phyloP scores from a whole-genome alignment of 2,797 vertebrate species.

The Macropus fuliginosus region DNA sequence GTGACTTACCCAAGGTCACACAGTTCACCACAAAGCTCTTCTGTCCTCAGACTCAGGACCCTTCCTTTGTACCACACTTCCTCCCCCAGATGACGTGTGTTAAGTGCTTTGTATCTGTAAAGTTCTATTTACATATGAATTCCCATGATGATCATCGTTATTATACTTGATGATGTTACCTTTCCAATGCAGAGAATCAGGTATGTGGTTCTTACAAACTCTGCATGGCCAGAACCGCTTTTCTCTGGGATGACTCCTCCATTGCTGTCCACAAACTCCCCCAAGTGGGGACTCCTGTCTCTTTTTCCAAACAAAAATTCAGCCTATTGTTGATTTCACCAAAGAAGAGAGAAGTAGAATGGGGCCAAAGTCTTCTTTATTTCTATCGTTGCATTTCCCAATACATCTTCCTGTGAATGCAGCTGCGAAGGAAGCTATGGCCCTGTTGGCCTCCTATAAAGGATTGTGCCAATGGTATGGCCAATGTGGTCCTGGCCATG shows the following conservation, averaged over 20 bases:
- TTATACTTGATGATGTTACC: not conserved
- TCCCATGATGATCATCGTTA: not conserved
- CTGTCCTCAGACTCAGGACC: not conserved
- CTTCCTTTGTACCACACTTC: not conserved
- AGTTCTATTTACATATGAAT: not conserved
- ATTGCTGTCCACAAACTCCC: not conserved
- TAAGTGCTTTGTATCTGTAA: not conserved
- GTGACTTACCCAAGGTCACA: not conserved
- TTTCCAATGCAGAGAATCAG: not conserved
- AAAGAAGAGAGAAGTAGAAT: not conserved
- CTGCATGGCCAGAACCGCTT: not conserved
- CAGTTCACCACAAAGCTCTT: not conserved
- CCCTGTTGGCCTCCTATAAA: not conserved
- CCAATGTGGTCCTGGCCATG: not conserved
- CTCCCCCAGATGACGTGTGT: not conserved
- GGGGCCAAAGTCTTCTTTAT: not conserved
- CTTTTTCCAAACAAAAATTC: constrained; percentile 14
- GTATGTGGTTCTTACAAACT: not conserved
- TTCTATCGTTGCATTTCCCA: not conserved
- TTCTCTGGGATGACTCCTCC: constrained; percentile 4
- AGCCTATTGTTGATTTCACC: not conserved
- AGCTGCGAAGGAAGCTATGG: not conserved
- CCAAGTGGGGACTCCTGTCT: not conserved
- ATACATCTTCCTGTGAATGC: not conserved
- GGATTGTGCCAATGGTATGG: not conserved